Conservation (phyloP, 37 sponge, comb jelly and placozoan species). For the Beroe ovata region DNA sequence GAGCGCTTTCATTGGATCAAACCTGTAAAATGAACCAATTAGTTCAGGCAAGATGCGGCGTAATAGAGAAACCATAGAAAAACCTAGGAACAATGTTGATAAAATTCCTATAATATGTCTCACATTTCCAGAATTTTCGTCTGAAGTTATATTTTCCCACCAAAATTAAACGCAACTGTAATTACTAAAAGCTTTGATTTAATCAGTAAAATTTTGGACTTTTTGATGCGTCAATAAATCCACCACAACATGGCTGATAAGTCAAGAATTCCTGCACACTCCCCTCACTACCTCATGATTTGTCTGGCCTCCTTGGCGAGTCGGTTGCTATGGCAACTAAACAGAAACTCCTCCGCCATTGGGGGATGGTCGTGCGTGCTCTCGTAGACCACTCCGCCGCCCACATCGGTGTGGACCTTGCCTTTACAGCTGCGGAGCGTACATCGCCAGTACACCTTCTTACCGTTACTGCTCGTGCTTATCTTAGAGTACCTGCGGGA, state of each 20-base stretch:
- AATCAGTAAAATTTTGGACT: too few species aligned
- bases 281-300: slow-evolving; percentile 61
- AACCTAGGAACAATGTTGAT: neutral
- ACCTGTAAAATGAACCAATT: too few species aligned
- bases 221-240: too few species aligned
- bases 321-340: slow-evolving; percentile 61
- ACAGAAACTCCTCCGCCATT: slow-evolving; percentile 14
- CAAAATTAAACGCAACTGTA: neutral
- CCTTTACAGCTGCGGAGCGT: slow-evolving; percentile 33
- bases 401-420: slow-evolving; percentile 4
- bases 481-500: slow-evolving; percentile 33
- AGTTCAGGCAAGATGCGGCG: too few species aligned
- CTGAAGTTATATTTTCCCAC: neutral
- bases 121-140: neutral
- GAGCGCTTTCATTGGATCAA: slow-evolving; percentile 63
- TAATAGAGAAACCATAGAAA: too few species aligned
- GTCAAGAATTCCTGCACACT: too few species aligned
- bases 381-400: slow-evolving; percentile 34
- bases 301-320: slow-evolving; percentile 65
- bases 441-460: slow-evolving; percentile 54
- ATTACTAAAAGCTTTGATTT: too few species aligned
- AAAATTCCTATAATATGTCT: neutral
- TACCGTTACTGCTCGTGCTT: slow-evolving; percentile 36
- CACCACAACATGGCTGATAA: too few species aligned
- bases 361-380: slow-evolving; percentile 42